These are phyloP conservation scores for Ophioninae sp. DNA, from an alignment of 2,888 invertebrate genomes.

Conservation along the genomic window DNA sequence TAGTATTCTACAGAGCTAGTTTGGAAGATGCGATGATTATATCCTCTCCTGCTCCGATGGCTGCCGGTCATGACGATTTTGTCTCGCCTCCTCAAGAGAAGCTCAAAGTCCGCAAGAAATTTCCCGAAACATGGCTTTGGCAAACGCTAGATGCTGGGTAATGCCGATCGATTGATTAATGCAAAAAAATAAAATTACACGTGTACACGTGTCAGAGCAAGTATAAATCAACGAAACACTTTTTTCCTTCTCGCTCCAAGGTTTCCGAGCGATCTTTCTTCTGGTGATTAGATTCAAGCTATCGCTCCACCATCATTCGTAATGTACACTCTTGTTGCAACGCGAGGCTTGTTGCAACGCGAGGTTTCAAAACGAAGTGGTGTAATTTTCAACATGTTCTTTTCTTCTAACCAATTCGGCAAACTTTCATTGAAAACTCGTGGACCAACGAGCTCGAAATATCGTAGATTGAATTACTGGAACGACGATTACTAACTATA, in stretches of 20 bases:
- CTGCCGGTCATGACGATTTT: conserved; percentile 62
- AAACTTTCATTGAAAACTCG: not conserved
- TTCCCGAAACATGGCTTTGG: conserved; percentile 90
- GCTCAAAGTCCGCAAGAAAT: conserved; percentile 84
- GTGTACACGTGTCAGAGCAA: not conserved
- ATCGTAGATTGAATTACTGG: not conserved
- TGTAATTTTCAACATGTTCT: not conserved
- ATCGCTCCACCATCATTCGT: not conserved
- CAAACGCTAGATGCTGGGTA: conserved; percentile 84
- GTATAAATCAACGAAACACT: not conserved
- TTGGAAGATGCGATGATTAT: conserved; percentile 76
- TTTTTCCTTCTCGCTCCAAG: not conserved
- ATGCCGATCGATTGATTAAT: conserved; percentile 73
- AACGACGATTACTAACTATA: not conserved
- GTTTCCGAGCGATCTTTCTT: not conserved
- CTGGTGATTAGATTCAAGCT: not conserved
- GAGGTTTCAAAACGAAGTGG: not conserved
- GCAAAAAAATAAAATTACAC: not conserved
- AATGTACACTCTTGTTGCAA: not conserved
- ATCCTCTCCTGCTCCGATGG: conserved; percentile 64
- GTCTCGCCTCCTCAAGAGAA: conserved; percentile 70
- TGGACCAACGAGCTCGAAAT: not conserved
- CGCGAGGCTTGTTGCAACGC: not conserved
- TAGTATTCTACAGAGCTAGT: conserved; percentile 83
- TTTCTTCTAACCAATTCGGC: not conserved